phyloP scores from a whole-genome alignment of 2,113 vertebrate genomes.

The Cyanistes caeruleus region DNA sequence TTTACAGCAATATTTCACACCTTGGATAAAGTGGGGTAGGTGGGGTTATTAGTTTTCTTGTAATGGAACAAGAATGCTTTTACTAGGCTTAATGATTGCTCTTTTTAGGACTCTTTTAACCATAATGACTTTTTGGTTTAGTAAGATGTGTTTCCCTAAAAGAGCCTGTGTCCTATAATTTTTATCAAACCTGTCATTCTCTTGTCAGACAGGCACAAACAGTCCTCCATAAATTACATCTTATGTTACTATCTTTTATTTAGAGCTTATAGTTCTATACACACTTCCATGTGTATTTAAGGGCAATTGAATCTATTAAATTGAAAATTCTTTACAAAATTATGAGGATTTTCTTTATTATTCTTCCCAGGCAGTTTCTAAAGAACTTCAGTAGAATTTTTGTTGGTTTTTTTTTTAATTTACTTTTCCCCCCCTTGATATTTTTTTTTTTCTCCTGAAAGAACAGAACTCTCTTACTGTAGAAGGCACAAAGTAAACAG shows the following conservation, averaged over 20 bases:
- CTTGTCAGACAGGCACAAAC: neutral
- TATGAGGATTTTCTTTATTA: neutral
- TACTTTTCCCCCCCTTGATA: fast-evolving
- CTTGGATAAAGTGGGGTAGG: neutral
- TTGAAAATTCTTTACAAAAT: neutral
- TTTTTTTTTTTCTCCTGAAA: neutral
- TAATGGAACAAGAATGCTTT: neutral
- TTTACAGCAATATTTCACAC: neutral
- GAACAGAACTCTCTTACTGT: neutral
- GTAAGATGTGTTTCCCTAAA: neutral
- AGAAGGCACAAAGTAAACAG: neutral
- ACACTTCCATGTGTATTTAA: neutral
- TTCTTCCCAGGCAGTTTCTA: neutral
- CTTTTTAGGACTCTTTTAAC: neutral
- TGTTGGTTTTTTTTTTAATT: neutral
- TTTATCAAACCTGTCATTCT: neutral
- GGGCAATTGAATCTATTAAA: neutral
- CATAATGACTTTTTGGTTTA: neutral
- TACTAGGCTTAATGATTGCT: neutral
- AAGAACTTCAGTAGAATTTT: neutral
- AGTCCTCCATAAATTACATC: neutral
- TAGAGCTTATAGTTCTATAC: neutral
- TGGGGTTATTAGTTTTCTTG: neutral
- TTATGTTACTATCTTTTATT: neutral
- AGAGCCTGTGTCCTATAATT: neutral